These are phyloP conservation scores for Drosophila subquinaria DNA, from an alignment of 2,888 invertebrate species.

Conservation along the genomic window DNA sequence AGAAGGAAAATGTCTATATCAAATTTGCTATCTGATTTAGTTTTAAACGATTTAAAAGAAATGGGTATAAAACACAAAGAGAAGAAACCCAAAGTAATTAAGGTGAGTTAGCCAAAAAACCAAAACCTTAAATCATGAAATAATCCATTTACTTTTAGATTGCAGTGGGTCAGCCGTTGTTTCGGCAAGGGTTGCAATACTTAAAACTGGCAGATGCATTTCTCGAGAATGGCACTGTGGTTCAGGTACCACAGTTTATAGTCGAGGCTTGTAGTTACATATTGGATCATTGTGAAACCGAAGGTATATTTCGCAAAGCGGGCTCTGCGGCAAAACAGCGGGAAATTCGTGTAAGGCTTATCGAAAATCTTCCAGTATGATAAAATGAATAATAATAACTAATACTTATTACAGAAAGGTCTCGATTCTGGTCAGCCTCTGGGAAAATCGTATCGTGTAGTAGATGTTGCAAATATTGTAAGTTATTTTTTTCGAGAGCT, in stretches of 20 bases:
- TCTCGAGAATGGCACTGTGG: slow-evolving; percentile 89
- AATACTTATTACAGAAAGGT: slow-evolving; percentile 15
- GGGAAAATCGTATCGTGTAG: slow-evolving; percentile 90
- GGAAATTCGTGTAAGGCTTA: slow-evolving; percentile 89
- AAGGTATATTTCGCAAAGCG: slow-evolving; percentile 95
- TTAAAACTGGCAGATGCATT: slow-evolving; percentile 87
- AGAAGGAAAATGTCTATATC: slow-evolving; percentile 42
- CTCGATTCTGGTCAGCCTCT: slow-evolving; percentile 83
- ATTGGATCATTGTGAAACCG: slow-evolving; percentile 89
- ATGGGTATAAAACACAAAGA: slow-evolving; percentile 91
- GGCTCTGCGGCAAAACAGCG: slow-evolving; percentile 93
- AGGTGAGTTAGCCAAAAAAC: background rate
- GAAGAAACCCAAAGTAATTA: slow-evolving; percentile 86
- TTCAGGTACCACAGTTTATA: slow-evolving; percentile 91
- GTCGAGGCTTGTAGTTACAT: slow-evolving; percentile 90
- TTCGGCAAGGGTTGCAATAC: slow-evolving; percentile 86
- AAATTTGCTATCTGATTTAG: slow-evolving; percentile 87
- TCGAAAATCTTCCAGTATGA: background rate
- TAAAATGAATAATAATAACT: background rate
- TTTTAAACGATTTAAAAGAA: slow-evolving; percentile 89
- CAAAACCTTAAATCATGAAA: background rate
- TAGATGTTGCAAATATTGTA: slow-evolving; percentile 94
- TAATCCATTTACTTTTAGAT: slow-evolving; percentile 4
- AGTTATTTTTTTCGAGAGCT: slow-evolving; percentile 94
- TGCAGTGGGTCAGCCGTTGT: slow-evolving; percentile 76